Evolutionary conservation across 2,888 invertebrate genomes (phyloP), one percentile per base, ranked within the genome.

Genomic region (Andricus curvator): DNA sequence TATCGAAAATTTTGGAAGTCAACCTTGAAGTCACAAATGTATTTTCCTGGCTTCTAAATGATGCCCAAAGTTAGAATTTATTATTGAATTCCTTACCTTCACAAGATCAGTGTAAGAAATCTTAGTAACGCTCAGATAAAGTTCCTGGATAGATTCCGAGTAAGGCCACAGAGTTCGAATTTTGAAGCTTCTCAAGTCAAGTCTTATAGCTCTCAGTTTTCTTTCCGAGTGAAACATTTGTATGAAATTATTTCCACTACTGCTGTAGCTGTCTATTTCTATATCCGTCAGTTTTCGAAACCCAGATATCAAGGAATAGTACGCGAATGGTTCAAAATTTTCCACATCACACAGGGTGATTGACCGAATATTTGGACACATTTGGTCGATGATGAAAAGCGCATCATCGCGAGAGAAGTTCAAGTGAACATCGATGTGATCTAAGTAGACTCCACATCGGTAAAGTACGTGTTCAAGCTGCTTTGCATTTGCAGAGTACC

Each of bases 281-380:
- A 56, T 56, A 56, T 56, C n/a, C 0, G 56, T n/a, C 56, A 56
- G n/a, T n/a, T 56, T 56, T 56, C n/a, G 56, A 9, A 56, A 56
- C 8, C 56, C 56, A 56, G 56, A 56, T 56, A 56, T 9, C 56
- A 56, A 56, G n/a, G 56, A 56, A 15, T n/a, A n/a, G 56, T 56
- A 56, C 9, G 56, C 8, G 9, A 56, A 56, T 20, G 56, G 56
- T 56, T 56, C 56, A n/a, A 56, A 56, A 56, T n/a, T 20, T 56
- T 56, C 56, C 2, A 56, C n/a, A 56, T 56, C 56, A 56, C 56
- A 56, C n/a, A 56, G 56, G 15, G 56, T n/a, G 56, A 56, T 56
- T 56, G 56, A 56, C n/a, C 56, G 56, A 56, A 56, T n/a, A n/a
- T 56, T 56, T 56, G 56, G 56, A n/a, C 56, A 56, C 56, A 56